Evolutionary conservation across 2,113 vertebrate genomes (phyloP).

Genomic region (Xenus cinereus): DNA sequence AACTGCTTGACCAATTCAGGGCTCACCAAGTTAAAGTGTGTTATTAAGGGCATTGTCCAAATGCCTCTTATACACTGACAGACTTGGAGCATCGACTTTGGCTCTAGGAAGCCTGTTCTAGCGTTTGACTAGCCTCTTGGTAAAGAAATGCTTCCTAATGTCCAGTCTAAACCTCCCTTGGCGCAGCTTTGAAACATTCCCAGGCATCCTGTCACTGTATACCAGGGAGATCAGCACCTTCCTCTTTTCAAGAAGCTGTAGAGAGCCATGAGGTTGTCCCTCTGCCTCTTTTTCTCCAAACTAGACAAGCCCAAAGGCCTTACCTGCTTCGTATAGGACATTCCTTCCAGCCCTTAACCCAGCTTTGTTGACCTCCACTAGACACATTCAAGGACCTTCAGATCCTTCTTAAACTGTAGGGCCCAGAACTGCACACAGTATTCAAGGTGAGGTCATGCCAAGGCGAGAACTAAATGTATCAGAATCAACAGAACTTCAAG

Average conservation of each 20-base stretch:
- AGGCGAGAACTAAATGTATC: neutral
- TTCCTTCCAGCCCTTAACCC: neutral
- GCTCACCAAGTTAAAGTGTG: neutral
- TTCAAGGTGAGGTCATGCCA: neutral
- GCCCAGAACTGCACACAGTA: neutral
- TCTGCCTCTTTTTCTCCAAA: neutral
- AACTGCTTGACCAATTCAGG: neutral
- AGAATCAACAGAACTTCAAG: neutral
- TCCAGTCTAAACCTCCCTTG: neutral
- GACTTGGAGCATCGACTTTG: rapidly evolving
- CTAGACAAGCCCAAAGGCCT: neutral
- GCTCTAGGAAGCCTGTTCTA: neutral
- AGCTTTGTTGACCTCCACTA: neutral
- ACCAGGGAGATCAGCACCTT: neutral
- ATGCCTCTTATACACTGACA: neutral
- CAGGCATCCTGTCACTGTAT: rapidly evolving
- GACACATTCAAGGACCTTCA: neutral
- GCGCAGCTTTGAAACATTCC: neutral
- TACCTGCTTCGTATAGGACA: neutral
- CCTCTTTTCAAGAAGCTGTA: neutral
- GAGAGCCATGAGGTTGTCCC: neutral
- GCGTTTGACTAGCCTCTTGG: neutral
- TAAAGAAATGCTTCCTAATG: neutral
- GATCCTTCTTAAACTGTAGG: too few relatives aligned
- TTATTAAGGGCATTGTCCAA: neutral